phyloP scores from a whole-genome alignment of 2,888 invertebrate genomes.

The Periphyllus acericola region DNA sequence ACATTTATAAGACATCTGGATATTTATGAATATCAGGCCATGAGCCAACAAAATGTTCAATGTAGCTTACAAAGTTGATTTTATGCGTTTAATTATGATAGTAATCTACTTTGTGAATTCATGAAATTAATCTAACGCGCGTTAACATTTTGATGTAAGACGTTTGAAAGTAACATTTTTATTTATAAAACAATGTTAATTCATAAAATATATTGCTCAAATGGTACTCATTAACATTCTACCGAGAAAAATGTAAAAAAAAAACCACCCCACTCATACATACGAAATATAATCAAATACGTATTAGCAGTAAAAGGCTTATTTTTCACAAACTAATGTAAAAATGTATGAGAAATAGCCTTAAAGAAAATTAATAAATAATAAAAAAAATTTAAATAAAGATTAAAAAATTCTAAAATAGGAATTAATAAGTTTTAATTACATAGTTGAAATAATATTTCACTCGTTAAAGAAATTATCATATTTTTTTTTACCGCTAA shows the following conservation, averaged over 20 bases:
- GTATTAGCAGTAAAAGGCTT: neutral
- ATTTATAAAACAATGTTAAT: constrained; percentile 6
- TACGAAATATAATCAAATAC: neutral
- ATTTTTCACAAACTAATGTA: neutral
- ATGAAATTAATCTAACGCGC: neutral
- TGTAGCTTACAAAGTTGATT: constrained; percentile 24
- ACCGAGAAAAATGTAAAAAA: neutral
- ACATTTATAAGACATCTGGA: constrained; percentile 34
- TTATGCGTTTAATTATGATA: constrained; percentile 20
- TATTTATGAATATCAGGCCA: constrained; percentile 24
- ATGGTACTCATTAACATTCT: neutral
- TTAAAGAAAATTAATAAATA: neutral
- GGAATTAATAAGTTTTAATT: neutral
- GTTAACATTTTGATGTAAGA: constrained; percentile 27
- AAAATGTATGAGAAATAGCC: neutral
- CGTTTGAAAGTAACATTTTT: neutral
- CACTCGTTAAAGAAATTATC: neutral
- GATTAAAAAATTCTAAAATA: neutral
- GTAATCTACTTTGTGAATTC: constrained; percentile 13
- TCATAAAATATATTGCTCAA: neutral
- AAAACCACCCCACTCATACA: neutral
- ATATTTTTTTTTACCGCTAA: neutral
- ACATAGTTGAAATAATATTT: neutral
- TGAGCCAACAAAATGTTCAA: constrained; percentile 37
- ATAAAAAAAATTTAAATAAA: neutral